These are phyloP conservation scores for Marmota monax DNA, from an alignment of 2,113 vertebrate species.

Conservation along the genomic window DNA sequence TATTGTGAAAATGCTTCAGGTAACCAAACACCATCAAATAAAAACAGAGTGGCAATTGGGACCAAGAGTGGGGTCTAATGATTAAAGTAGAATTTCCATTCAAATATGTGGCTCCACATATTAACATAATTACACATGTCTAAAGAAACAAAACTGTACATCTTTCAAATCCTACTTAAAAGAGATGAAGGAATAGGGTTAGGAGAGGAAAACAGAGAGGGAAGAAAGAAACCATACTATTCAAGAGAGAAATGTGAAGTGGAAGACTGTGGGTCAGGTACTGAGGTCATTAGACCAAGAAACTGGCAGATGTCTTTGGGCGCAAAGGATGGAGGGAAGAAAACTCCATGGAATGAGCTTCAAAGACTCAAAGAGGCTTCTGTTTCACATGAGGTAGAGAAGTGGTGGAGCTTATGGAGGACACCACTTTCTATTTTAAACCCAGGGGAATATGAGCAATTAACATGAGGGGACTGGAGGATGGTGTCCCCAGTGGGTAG, in stretches of 20 bases:
- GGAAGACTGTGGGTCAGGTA: background rate
- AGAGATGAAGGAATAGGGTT: background rate
- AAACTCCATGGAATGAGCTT: background rate
- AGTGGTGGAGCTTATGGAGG: background rate
- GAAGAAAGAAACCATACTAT: background rate
- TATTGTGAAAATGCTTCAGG: slow-evolving; percentile 85
- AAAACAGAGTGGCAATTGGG: background rate
- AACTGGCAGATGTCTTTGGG: background rate
- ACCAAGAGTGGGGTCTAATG: background rate
- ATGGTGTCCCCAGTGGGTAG: background rate
- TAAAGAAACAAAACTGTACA: background rate
- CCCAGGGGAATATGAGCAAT: background rate
- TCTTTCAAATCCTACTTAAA: slow-evolving; percentile 32
- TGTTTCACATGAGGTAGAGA: background rate
- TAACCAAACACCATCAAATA: slow-evolving; percentile 76
- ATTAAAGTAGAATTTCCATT: background rate
- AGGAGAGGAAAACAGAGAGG: background rate
- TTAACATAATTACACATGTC: background rate
- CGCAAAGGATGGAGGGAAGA: background rate
- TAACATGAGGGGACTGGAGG: background rate
- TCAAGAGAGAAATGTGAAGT: background rate
- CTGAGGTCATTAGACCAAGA: background rate
- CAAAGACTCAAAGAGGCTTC: background rate
- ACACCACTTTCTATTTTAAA: background rate
- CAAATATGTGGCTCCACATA: background rate